These are phyloP conservation scores for Huso huso DNA, from an alignment of 2,797 vertebrate genomes.

Conservation along the genomic window DNA sequence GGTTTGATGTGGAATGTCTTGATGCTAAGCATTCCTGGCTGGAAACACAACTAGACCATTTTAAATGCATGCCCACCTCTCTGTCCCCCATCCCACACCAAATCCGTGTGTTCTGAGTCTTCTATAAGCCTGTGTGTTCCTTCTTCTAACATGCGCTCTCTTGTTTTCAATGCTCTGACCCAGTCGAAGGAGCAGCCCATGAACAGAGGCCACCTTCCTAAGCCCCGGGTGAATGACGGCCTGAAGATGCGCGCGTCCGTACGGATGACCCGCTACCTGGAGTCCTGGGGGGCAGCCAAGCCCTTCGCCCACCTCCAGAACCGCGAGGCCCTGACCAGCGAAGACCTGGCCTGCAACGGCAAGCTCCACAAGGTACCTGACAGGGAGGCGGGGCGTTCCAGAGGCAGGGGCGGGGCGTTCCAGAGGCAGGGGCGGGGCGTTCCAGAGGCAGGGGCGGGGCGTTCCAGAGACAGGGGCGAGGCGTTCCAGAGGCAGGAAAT, in stretches of 20 bases:
- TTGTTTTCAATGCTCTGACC: neutral
- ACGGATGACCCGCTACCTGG: conserved; percentile 91
- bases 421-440: too few relatives aligned
- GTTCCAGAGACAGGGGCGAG: too few relatives aligned
- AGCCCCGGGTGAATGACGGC: conserved; percentile 71
- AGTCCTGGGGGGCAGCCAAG: conserved; percentile 93
- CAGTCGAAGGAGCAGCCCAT: conserved; percentile 72
- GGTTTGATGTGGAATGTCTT: neutral
- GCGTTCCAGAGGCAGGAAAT: too few relatives aligned
- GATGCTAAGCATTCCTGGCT: neutral
- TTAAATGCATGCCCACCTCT: too few relatives aligned
- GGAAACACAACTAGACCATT: too few relatives aligned
- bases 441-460: too few relatives aligned
- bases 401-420: too few relatives aligned
- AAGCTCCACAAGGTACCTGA: conserved; percentile 66
- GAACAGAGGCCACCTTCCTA: conserved; percentile 57
- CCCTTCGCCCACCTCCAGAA: conserved; percentile 92
- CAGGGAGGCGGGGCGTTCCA: too few relatives aligned
- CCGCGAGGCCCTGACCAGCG: conserved; percentile 72
- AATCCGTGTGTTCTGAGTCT: too few relatives aligned
- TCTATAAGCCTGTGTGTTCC: neutral
- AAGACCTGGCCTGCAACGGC: conserved; percentile 58
- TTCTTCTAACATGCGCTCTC: neutral
- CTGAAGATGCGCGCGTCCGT: conserved; percentile 92
- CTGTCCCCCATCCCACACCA: too few relatives aligned